A percentile compares a stretch with the other conserved stretches of the same genome.
Evolutionary conservation across 2,888 invertebrate genomes (phyloP).

Genomic region (Tenthredo distinguenda): DNA sequence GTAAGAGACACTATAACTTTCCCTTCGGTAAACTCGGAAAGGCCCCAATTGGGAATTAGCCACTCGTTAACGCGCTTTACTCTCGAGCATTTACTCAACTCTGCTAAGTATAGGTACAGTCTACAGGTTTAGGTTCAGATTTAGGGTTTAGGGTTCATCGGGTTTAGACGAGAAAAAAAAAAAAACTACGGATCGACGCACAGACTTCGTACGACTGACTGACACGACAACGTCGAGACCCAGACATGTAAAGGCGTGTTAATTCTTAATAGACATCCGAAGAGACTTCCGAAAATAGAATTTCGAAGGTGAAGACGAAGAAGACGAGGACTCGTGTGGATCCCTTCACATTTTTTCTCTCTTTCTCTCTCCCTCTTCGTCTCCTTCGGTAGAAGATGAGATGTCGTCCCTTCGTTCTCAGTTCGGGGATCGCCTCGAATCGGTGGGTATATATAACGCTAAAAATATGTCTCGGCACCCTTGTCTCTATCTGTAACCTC

Average conservation of each 20-base stretch:
- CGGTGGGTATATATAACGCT: constrained; percentile 42
- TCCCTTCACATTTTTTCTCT: not conserved
- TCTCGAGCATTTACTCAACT: constrained; percentile 55
- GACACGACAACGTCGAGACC: not conserved
- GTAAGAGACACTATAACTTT: constrained; percentile 58
- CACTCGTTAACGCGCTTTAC: constrained; percentile 72
- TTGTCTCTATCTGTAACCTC: constrained; percentile 46
- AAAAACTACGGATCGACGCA: not conserved
- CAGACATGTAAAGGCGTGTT: not conserved
- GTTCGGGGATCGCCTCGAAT: constrained; percentile 16
- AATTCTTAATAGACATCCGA: constrained; percentile 24
- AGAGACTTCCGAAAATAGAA: constrained; percentile 12
- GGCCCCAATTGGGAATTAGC: constrained; percentile 70
- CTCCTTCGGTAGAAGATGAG: constrained; percentile 2
- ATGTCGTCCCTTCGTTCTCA: constrained; percentile 21
- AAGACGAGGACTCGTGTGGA: not conserved
- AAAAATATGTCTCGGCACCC: constrained; percentile 50
- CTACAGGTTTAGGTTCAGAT: not conserved
- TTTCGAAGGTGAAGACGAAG: not conserved
- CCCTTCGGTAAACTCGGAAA: constrained; percentile 61
- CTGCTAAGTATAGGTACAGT: constrained; percentile 55
- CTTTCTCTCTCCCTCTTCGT: not conserved
- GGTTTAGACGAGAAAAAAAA: not conserved
- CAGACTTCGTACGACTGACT: constrained; percentile 20
- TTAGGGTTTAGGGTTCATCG: not conserved